These are phyloP conservation scores for Phania funesta DNA, from an alignment of 2,888 invertebrate species.

Conservation along the genomic window DNA sequence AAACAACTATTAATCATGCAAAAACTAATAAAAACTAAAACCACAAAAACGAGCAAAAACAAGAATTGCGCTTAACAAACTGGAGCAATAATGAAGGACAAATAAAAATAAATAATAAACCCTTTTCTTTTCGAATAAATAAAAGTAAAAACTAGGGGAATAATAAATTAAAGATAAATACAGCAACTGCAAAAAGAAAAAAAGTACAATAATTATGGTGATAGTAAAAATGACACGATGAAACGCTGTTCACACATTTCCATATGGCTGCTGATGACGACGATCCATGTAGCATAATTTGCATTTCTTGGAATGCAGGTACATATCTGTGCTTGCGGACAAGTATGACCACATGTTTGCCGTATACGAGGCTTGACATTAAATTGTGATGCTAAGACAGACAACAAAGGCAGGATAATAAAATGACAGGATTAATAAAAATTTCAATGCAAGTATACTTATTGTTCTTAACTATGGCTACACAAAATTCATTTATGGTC, in stretches of 20 bases:
- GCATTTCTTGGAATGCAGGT: slow-evolving; percentile 3
- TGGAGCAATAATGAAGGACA: slow-evolving; percentile 30
- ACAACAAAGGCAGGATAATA: not conserved
- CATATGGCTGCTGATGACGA: slow-evolving; percentile 45
- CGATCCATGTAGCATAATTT: slow-evolving; percentile 28
- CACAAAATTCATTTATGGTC: no score
- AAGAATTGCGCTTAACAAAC: no score
- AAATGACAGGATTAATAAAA: no score
- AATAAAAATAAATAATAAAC: slow-evolving; percentile 10
- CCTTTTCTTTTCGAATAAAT: not conserved
- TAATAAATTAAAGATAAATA: slow-evolving; percentile 25
- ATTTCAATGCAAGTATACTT: no score
- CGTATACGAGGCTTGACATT: slow-evolving; percentile 4
- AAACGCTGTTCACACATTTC: slow-evolving; percentile 60
- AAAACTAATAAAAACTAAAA: slow-evolving; percentile 30
- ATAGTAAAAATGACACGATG: slow-evolving; percentile 32
- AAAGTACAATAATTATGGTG: slow-evolving; percentile 10
- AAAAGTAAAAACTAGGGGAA: slow-evolving; percentile 40
- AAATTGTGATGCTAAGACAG: not conserved
- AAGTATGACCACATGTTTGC: not conserved
- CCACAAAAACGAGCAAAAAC: not conserved
- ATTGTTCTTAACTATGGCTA: no score
- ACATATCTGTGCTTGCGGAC: not conserved
- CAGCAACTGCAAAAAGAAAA: slow-evolving; percentile 9
- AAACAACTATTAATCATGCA: slow-evolving; percentile 64